These are phyloP conservation scores for Seladonia tumulorum DNA, from an alignment of 2,888 invertebrate genomes.

Conservation along the genomic window DNA sequence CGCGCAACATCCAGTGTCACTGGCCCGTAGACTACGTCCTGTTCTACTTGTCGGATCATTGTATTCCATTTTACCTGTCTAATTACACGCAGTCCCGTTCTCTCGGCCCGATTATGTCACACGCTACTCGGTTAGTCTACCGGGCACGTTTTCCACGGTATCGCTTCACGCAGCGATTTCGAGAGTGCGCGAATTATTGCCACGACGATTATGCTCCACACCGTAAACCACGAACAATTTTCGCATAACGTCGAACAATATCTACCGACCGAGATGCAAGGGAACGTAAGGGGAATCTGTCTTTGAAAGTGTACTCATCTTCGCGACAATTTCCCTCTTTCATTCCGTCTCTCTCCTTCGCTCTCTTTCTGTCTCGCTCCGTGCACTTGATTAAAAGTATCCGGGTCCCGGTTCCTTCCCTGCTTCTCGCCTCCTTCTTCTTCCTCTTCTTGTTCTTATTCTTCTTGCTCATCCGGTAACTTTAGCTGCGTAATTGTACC, in stretches of 20 bases:
- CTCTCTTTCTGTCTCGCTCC: conserved; percentile 17
- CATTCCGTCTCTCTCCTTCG: conserved; percentile 10
- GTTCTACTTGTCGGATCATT: background rate
- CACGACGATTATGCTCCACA: background rate
- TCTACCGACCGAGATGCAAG: background rate
- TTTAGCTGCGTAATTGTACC: conserved; percentile 50
- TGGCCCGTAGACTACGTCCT: background rate
- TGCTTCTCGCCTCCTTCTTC: background rate
- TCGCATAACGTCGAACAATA: background rate
- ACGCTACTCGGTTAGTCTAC: background rate
- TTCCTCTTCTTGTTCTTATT: background rate
- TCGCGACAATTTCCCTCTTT: background rate
- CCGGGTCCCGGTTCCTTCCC: background rate
- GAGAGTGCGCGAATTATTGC: background rate
- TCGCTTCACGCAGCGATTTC: background rate
- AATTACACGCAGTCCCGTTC: background rate
- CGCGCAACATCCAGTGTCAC: background rate
- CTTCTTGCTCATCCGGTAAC: conserved; percentile 26
- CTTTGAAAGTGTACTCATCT: background rate
- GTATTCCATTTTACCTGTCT: background rate
- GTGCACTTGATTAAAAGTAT: conserved; percentile 48
- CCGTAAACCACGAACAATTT: background rate
- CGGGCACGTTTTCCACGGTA: background rate
- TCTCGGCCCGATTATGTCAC: background rate
- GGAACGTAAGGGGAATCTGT: background rate